Evolutionary conservation across 2,888 invertebrate genomes (phyloP), one percentile per base, ranked within the genome.

Genomic region (Stenodema calcarata): DNA sequence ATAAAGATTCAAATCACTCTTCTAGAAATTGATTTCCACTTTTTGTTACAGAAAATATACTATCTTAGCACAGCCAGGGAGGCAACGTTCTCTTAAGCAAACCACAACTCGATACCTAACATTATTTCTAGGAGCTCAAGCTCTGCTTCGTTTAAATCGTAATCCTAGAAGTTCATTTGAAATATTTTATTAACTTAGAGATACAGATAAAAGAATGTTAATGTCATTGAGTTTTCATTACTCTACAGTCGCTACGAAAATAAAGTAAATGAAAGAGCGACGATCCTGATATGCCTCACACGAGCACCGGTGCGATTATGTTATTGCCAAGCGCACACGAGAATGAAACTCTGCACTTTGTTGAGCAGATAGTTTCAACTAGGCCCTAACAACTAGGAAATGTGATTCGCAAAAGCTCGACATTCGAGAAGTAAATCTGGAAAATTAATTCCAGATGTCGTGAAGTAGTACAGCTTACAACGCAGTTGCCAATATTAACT

Each of bases 381-480:
- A 82, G 82, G 82, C 82, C 82, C 82, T 82, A 84, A 82, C 82
- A 82, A 73, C 70, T 84, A 84, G 84, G 84, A 84, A 84, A 44
- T 84, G 69, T 73, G 75, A 42, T 69, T 70, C 62, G 82, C 62
- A 70, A 70, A n/a, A 82, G 80, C 54, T 87, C 84, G 42, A 78
- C 41, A 78, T 44, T 78, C 78, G 44, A 78, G 41, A 23, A 78
- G 78, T 30, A 35, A 78, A 44, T 41, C 44, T 78, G 44, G 78
- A 42, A 78, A 42, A 30, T 42, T 44, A 44, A 78, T 78, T 44
- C 78, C 78, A 78, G 23, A 76, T 44, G 78, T 78, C 78, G 73
- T 73, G 78, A 78, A 78, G 79, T 44, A 80, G 73, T 42, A 84
- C 73, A 80, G 85, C 87, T 87, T 87, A 85, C 84, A 84, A 87